Evolutionary conservation across 2,797 vertebrate genomes (phyloP), one percentile per base, ranked within the genome.

Genomic region (Lepilemur septentrionalis): DNA sequence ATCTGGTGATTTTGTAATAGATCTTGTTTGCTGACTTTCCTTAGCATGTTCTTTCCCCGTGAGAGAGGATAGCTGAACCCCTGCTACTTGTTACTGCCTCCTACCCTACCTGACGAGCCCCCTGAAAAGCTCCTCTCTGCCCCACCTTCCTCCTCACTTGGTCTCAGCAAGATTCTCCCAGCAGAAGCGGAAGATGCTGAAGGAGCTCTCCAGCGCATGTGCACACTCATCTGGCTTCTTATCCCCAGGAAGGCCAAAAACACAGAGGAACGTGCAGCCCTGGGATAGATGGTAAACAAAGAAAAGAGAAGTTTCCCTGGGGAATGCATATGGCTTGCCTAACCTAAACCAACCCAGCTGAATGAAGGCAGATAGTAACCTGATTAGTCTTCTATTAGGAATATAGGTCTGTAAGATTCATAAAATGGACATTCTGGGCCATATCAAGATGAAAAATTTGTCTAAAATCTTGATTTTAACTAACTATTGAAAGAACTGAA

Each of bases 161-260:
- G 89, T 96, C 67, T 97, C 93, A 61, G 89, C 38, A 69, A 95
- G 91, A 75, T 91, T 97, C 88, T 97, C 87, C 80, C 85, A 92
- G 95, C 97, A 97, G 94, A 97, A 91, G 72, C 76, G 67, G 75
- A 97, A 97, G 69, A 98, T 97, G 57, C 76, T 97, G 43, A 94
- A 95, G 82, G 97, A 97, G 48, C 97, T 97, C 63, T 98, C 96
- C 83, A 98, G 84, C 67, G 97, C 97, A 63, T 88, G 90, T 38
- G 95, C 95, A 81, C 97, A 97, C 89, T 98, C 98, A 11, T 98
- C 95, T 67, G 95, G 96, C 46, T 96, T 94, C 86, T 98, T 98
- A 79, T 98, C 96, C 30, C 98, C 98, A 63, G 98, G 97, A 81
- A 98, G 96, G 59, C 97, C 98, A 35, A 98, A 98, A 38, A 97